Conservation (phyloP, 2,113 vertebrate species). For the Myiopsitta monachus region DNA sequence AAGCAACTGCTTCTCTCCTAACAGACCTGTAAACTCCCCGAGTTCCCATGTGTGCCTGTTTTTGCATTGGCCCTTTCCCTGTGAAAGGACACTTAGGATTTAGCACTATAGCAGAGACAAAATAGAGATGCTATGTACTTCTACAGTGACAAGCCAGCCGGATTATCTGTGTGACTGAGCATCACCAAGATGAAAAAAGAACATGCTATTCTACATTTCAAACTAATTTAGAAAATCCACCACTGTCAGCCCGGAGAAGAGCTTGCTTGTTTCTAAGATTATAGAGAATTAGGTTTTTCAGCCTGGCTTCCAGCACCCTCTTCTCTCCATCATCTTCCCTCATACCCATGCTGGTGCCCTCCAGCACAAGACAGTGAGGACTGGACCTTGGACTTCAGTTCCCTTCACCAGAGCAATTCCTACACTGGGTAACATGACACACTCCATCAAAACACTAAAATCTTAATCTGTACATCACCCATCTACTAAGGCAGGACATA, state of each 20-base stretch:
- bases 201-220: neutral
- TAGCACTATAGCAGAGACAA: neutral
- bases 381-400: neutral
- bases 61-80: neutral
- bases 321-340: neutral
- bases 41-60: fast-evolving
- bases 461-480: neutral
- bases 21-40: neutral
- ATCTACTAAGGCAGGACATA: neutral
- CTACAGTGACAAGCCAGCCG: neutral
- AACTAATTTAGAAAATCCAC: neutral
- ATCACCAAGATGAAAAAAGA: neutral
- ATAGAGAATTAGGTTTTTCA: neutral
- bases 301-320: neutral
- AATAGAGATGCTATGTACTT: neutral
- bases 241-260: neutral
- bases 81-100: neutral
- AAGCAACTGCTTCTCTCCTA: neutral
- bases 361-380: neutral
- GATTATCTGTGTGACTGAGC: neutral
- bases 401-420: neutral
- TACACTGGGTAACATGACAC: neutral
- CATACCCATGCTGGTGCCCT: neutral
- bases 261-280: neutral
- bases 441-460: neutral